These are phyloP conservation scores for Drosophila monieri DNA, from an alignment of 2,888 invertebrate genomes.

Conservation along the genomic window DNA sequence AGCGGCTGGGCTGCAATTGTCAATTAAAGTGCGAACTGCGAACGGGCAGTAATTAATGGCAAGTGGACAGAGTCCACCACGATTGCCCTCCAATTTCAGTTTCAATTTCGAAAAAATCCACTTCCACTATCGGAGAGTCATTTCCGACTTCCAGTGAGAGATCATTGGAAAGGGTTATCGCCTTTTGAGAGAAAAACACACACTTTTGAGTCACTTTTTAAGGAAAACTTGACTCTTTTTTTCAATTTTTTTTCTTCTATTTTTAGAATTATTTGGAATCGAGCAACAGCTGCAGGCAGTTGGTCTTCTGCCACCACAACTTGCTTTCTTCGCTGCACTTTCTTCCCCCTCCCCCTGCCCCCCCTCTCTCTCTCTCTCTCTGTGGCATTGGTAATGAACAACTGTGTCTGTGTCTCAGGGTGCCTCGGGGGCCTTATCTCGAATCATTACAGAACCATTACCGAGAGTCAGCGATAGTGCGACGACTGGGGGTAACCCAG, in stretches of 20 bases:
- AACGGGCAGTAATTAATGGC: constrained; percentile 28
- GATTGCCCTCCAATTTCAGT: no score
- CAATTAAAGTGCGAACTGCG: constrained; percentile 41
- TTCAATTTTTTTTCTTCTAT: background rate
- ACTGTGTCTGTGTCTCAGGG: constrained; percentile 11
- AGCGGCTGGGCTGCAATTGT: constrained; percentile 29
- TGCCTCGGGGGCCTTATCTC: constrained; percentile 42
- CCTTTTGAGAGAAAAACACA: no score
- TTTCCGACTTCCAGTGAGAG: no score
- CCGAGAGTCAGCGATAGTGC: no score
- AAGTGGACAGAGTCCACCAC: constrained; percentile 29
- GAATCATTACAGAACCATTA: constrained; percentile 52
- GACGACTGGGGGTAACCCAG: background rate
- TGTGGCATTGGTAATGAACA: constrained; percentile 34
- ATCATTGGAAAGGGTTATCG: no score
- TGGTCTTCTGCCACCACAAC: background rate
- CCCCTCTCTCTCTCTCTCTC: background rate
- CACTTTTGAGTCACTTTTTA: background rate
- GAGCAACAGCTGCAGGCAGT: constrained; percentile 21
- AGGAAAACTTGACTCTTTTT: no score
- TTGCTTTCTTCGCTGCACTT: constrained; percentile 19
- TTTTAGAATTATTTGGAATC: constrained; percentile 28
- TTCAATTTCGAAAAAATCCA: no score
- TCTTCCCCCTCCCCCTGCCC: background rate
- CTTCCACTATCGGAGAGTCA: background rate